Percentiles rank a stretch among this genome's conserved stretches.
Evolutionary conservation across 2,797 vertebrate genomes (phyloP).

Genomic region (Sebastes variabilis): DNA sequence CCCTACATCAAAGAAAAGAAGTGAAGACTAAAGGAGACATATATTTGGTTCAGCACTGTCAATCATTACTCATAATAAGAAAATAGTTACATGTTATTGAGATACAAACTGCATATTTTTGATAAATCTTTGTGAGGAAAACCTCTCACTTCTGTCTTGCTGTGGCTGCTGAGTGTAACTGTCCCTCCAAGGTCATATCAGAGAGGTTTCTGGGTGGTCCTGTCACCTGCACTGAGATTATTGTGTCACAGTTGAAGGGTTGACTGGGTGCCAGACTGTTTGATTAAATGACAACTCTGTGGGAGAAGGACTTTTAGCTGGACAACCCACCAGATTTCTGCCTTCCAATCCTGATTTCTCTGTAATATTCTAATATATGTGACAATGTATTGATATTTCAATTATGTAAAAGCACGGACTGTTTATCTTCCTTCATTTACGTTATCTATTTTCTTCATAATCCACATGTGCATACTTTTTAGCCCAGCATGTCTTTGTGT

Average conservation of each 20-base stretch:
- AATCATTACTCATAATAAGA: not conserved
- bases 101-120: not conserved
- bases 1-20: slow-evolving; percentile 61
- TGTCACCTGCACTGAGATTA: slow-evolving; percentile 31
- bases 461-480: slow-evolving; percentile 4
- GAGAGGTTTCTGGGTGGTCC: slow-evolving; percentile 29
- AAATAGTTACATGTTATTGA: not conserved
- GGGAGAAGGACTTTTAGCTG: not conserved
- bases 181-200: slow-evolving; percentile 28
- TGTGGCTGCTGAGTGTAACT: slow-evolving; percentile 1
- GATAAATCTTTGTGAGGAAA: not conserved
- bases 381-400: not conserved
- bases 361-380: not conserved
- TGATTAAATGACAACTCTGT: slow-evolving; percentile 18
- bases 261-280: slow-evolving; percentile 33
- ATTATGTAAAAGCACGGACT: not conserved
- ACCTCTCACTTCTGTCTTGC: not conserved
- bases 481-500: slow-evolving; percentile 21
- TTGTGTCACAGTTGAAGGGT: slow-evolving; percentile 9
- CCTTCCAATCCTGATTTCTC: slow-evolving; percentile 5
- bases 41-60: slow-evolving; percentile 19
- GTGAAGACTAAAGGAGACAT: slow-evolving; percentile 6
- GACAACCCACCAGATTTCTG: slow-evolving; percentile 3
- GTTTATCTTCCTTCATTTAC: slow-evolving; percentile 14
- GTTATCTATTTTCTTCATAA: slow-evolving; percentile 9